Evolutionary conservation across 2,113 vertebrate species (phyloP).

Genomic region (Urocolius indicus): DNA sequence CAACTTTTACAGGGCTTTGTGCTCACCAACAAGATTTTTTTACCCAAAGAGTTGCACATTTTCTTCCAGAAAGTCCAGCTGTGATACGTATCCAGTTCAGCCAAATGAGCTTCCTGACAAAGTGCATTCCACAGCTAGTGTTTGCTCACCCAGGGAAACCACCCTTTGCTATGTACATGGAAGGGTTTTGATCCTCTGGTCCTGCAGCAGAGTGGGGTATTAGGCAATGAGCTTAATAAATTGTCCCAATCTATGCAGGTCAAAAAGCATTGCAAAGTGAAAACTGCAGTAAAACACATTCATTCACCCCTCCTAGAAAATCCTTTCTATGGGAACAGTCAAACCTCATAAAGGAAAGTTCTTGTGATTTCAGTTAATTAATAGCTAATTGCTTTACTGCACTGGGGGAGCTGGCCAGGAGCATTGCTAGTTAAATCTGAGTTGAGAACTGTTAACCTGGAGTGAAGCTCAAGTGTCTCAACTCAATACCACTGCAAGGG

Average conservation of each 20-base stretch:
- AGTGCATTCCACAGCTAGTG: conserved; percentile 4
- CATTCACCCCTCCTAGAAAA: neutral
- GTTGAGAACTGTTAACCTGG: neutral
- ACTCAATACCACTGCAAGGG: neutral
- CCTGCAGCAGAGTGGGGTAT: neutral
- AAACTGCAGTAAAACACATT: neutral
- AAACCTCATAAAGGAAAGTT: neutral
- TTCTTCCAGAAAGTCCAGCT: conserved; percentile 36
- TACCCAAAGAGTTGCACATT: neutral
- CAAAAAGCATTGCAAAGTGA: neutral
- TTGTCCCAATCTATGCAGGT: neutral
- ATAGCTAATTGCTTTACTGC: neutral
- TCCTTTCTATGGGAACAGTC: neutral
- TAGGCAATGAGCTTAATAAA: neutral
- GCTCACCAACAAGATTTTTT: neutral
- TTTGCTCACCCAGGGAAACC: neutral
- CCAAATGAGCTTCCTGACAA: conserved; percentile 27
- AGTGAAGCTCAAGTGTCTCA: neutral
- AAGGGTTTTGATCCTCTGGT: neutral
- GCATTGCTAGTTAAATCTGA: neutral
- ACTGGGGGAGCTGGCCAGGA: neutral
- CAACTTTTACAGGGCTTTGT: neutral
- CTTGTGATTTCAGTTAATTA: neutral
- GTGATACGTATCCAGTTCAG: neutral
- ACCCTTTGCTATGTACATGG: neutral